These are phyloP conservation scores for Forficula auricularia DNA, from an alignment of 1,140 invertebrate species.

Conservation along the genomic window DNA sequence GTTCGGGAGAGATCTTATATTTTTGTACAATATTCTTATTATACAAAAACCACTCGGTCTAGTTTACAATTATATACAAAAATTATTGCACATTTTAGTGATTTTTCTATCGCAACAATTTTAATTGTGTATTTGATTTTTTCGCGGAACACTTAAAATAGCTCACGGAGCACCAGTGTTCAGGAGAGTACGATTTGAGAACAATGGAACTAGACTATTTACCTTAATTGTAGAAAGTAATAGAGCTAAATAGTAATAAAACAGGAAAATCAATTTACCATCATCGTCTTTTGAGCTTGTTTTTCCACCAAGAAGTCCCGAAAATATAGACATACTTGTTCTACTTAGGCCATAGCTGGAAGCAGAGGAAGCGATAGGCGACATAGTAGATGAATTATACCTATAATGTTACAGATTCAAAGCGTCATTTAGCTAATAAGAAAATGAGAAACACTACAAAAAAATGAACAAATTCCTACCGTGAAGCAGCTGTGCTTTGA, in stretches of 20 bases:
- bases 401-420: slow-evolving; percentile 12
- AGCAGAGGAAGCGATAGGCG: slow-evolving; percentile 18
- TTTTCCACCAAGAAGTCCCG: slow-evolving; percentile 31
- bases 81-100: no score
- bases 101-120: no score
- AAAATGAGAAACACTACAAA: slow-evolving; percentile 1
- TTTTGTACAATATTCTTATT: no score
- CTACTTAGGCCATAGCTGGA: slow-evolving; percentile 19
- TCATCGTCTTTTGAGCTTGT: slow-evolving; percentile 44
- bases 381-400: slow-evolving; percentile 19
- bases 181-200: no score
- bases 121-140: no score
- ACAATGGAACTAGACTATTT: no score
- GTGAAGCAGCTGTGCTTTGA: slow-evolving; percentile 13
- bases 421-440: not conserved
- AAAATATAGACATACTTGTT: slow-evolving; percentile 25
- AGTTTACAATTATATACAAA: no score
- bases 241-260: slow-evolving; percentile 1
- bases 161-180: no score
- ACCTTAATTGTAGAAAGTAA: no score
- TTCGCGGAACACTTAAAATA: no score
- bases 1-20: no score
- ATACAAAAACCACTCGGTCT: no score
- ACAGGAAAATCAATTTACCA: slow-evolving; percentile 26
- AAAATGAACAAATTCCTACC: slow-evolving; percentile 18